Evolutionary conservation across 2,888 invertebrate species (phyloP), one percentile per base, ranked within the genome.

Genomic region (Cataglyphis rosenhaueri): DNA sequence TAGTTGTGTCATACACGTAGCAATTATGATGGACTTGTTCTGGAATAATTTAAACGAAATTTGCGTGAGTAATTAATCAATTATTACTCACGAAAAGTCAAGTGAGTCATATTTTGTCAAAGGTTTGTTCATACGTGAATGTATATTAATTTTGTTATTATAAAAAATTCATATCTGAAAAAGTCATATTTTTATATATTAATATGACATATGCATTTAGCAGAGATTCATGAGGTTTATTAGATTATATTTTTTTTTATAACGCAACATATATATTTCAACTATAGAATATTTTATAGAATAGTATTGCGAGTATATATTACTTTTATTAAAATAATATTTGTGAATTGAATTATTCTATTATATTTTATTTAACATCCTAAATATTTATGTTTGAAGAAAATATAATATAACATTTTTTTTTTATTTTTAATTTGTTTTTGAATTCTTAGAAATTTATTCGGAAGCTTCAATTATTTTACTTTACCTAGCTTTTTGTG

Each of bases 91-190:
- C 32, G 21, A 62, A 29, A 61, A 44, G n/a, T 0, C n/a, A 61
- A 3, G 9, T 15, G 21, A 21, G 0, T 38, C 10, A 29, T 41
- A 10, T 62, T 62, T 41, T 21, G 0, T 15, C n/a, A n/a, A 59
- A 38, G 18, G 12, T 48, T 66, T 18, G 18, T 18, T 6, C 18
- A 0, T 25, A n/a, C n/a, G 10, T 18, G 9, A 32, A 68, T n/a
- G 6, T 38, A 38, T 64, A 70, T 70, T 9, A 15, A 38, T 32
- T 61, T 3, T 8, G 18, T n/a, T 3, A 38, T n/a, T 18, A n/a
- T 41, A 73, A 59, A 18, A 73, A 59, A 18, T 12, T 61, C 0
- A 32, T 61, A 73, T 59, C 35, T 70, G 21, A 70, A 32, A 29
- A 68, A 48, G 57, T 57, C 21, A 12, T 35, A 70, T 38, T 0